phyloP scores from a whole-genome alignment of 2,888 invertebrate species.

The Amiota mariae region DNA sequence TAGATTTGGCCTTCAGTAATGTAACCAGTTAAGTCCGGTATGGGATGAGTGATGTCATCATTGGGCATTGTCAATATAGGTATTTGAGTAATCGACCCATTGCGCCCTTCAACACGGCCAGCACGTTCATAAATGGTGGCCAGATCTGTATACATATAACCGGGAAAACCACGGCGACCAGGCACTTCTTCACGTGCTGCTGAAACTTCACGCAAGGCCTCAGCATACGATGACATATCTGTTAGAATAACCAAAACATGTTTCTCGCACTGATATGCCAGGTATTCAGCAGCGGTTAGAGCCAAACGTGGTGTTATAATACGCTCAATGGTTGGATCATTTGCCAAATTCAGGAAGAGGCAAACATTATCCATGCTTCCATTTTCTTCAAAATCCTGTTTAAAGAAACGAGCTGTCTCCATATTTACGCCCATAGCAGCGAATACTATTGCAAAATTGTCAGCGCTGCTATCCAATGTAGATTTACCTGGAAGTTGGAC shows the following conservation, averaged over 20 bases:
- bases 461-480: slow-evolving; percentile 92
- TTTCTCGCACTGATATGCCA: slow-evolving; percentile 99
- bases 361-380: slow-evolving; percentile 99
- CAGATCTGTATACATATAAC: slow-evolving; percentile 99
- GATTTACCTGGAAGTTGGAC: slow-evolving; percentile 91
- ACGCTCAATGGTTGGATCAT: slow-evolving; percentile 99
- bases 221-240: slow-evolving; percentile 99
- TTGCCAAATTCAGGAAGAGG: slow-evolving; percentile 97
- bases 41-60: slow-evolving; percentile 99
- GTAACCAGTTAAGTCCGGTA: slow-evolving; percentile 99
- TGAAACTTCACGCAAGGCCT: slow-evolving; percentile 98
- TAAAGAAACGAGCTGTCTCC: slow-evolving; percentile 99
- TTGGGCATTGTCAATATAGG: slow-evolving; percentile 99
- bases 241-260: slow-evolving; percentile 98
- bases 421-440: slow-evolving; percentile 99
- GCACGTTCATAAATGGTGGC: slow-evolving; percentile 99
- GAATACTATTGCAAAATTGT: slow-evolving; percentile 99
- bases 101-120: slow-evolving; percentile 97
- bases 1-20: slow-evolving; percentile 99
- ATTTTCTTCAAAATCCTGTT: slow-evolving; percentile 96
- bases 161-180: slow-evolving; percentile 96
- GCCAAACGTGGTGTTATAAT: slow-evolving; percentile 99
- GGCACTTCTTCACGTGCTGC: slow-evolving; percentile 99
- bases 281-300: slow-evolving; percentile 96
- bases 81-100: slow-evolving; percentile 99